Evolutionary conservation across 1,140 invertebrate species (phyloP), one percentile per base, ranked within the genome.

Genomic region (Drosophila repleta): DNA sequence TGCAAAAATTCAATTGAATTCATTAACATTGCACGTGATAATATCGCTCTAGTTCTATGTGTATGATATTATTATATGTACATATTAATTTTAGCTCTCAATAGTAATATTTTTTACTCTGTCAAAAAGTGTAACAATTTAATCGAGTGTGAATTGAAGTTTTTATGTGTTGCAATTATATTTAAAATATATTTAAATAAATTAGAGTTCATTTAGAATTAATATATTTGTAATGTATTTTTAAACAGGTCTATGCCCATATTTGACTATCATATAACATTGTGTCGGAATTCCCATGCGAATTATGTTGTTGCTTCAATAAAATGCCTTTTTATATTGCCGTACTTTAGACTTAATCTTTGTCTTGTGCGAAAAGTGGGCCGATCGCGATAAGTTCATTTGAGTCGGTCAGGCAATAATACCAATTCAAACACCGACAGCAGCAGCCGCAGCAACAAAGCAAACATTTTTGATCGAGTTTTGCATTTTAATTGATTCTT

Each of bases 401-500:
- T 75, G 48, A 46, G 56, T 39, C 48, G 37, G 32, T 5, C 21
- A 1, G 26, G 55, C 63, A 52, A 49, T 58, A 66, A 55, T 18
- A 49, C 18, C 26, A 53, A 39, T 20, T 8, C 7, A 29, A 29
- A 29, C 24, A 24, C 4, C 24, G 24, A 24, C 24, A 18, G 17
- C 43, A 32, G 32, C 24, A 55, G 26, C 35, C 29, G 35, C 20
- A 15, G 15, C 26, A n/a, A 26, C 43, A 15, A 21, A 45, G 21
- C 45, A 48, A 26, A 46, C 35, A 57, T 49, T 46, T 61, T 64
- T 66, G 61, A 62, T 68, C 49, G 56, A 67, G 65, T 64, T 72
- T 76, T 76, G 67, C 76, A 88, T 83, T 90, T 90, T 90, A 90
- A 90, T 90, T 90, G 88, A 90, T 90, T 90, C 87, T 83, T 90